phyloP scores from a whole-genome alignment of 2,888 invertebrate species.

The Baccha elongata region DNA sequence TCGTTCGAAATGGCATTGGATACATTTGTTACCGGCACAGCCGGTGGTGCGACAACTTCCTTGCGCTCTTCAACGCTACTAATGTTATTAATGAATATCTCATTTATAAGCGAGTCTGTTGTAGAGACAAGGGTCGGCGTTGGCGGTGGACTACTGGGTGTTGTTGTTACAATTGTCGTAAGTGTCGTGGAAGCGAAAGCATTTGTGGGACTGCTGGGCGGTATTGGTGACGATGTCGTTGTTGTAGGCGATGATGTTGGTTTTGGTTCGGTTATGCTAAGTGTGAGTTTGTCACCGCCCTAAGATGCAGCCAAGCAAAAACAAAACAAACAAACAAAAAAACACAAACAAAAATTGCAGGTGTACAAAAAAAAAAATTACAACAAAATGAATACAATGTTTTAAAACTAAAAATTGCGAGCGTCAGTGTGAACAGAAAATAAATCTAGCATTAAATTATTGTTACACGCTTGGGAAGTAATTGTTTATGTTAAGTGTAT shows the following conservation, averaged over 20 bases:
- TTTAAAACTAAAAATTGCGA: conserved; percentile 46
- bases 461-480: conserved; percentile 30
- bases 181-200: conserved; percentile 71
- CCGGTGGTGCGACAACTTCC: conserved; percentile 59
- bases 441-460: conserved; percentile 50
- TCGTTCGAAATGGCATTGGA: conserved; percentile 78
- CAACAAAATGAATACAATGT: conserved; percentile 59
- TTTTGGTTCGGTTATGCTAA: conserved; percentile 85
- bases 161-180: conserved; percentile 72
- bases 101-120: conserved; percentile 81
- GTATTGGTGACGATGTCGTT: conserved; percentile 65
- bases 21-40: conserved; percentile 49
- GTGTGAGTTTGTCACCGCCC: conserved; percentile 88
- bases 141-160: conserved; percentile 68
- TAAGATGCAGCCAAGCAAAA: conserved; percentile 76
- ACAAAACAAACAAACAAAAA: conserved; percentile 58
- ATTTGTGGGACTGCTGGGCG: conserved; percentile 73
- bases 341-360: conserved; percentile 66
- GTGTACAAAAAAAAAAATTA: conserved; percentile 58
- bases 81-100: conserved; percentile 81
- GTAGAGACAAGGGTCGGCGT: conserved; percentile 78
- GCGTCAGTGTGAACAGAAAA: conserved; percentile 34
- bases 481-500: conserved; percentile 10
- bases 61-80: conserved; percentile 76
- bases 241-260: conserved; percentile 78